Evolutionary conservation across 2,113 vertebrate genomes (phyloP), one percentile per base, ranked within the genome.

Genomic region (Grammomys dolichurus): DNA sequence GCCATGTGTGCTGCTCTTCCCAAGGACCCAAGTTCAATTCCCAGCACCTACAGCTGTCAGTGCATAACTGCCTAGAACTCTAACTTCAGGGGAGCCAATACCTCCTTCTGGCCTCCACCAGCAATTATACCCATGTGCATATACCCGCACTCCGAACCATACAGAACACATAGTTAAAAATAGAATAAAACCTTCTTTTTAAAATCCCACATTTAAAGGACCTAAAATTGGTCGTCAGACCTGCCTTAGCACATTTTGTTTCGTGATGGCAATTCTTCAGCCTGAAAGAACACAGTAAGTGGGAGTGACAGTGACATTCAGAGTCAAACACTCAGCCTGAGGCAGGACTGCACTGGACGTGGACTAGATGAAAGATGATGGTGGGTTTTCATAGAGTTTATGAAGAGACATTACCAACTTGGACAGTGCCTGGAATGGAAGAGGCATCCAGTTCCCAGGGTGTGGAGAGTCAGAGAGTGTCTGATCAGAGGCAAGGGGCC

Each of bases 291-390:
- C 3, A 31, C 9, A 20, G 58, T 56, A 14, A 0, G 1, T 0
- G 26, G 69, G 22, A 58, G 22, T 1, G 43, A 28, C 1, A 1
- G 36, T 1, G n/a, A 56, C 8, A 11, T 56, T 16, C 9, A 43
- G 24, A 82, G 54, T 48, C 46, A 36, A 36, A 46, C n/a, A 46
- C n/a, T 14, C 7, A 26, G 86, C 26, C 69, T 6, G 3, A 3
- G 10, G 4, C 6, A 17, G 2, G 7, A 1, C 0, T 7, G 14
- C 20, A 7, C 60, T 20, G 16, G 16, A 4, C 17, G 78, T 0
- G 1, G 31, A 31, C 7, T 48, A 6, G 19, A 0, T 14, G 43
- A 69, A 76, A 75, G 91, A 40, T 1, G 2, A 60, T 22, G 4
- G 24, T 4, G 40, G 5, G 11, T 33, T n/a, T 58, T 13, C 43